Evolutionary conservation across 2,888 invertebrate genomes (phyloP).

Genomic region (Drosophila austrosaltans): DNA sequence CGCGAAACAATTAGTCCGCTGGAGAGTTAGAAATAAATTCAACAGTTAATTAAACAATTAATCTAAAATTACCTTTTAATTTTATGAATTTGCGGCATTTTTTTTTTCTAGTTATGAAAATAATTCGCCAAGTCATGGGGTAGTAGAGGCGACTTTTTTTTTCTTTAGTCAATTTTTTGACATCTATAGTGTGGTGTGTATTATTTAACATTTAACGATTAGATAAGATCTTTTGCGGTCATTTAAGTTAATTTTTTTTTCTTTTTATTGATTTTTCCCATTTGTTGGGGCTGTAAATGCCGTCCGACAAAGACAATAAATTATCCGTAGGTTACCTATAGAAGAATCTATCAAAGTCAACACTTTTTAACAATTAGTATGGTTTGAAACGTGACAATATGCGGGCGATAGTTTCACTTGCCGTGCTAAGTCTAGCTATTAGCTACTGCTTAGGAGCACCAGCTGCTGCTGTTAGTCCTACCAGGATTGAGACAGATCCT

Average conservation of each 20-base stretch:
- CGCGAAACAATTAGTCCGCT: too few relatives aligned
- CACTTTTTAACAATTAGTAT: constrained; percentile 11
- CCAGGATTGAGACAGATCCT: constrained; percentile 84
- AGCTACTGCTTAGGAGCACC: constrained; percentile 38
- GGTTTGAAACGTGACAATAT: constrained; percentile 20
- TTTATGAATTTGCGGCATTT: background rate
- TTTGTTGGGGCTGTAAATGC: constrained; percentile 24
- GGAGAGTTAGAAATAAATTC: too few relatives aligned
- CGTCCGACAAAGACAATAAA: constrained; percentile 28
- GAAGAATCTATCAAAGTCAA: background rate
- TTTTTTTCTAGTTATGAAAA: background rate
- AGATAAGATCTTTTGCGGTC: constrained; percentile 39
- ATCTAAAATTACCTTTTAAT: background rate
- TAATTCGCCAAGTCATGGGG: background rate
- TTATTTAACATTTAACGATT: constrained; percentile 26
- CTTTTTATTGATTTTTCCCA: background rate
- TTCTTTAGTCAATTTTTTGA: background rate
- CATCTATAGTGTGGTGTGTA: background rate
- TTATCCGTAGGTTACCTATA: constrained; percentile 26
- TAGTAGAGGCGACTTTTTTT: background rate
- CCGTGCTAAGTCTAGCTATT: constrained; percentile 14
- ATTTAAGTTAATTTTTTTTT: constrained; percentile 23
- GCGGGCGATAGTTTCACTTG: constrained; percentile 14
- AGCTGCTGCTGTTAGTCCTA: background rate
- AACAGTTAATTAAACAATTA: background rate